phyloP scores from a whole-genome alignment of 30 jellyfish, hydroid and myxozoan species.

The Aurelia coerulea region DNA sequence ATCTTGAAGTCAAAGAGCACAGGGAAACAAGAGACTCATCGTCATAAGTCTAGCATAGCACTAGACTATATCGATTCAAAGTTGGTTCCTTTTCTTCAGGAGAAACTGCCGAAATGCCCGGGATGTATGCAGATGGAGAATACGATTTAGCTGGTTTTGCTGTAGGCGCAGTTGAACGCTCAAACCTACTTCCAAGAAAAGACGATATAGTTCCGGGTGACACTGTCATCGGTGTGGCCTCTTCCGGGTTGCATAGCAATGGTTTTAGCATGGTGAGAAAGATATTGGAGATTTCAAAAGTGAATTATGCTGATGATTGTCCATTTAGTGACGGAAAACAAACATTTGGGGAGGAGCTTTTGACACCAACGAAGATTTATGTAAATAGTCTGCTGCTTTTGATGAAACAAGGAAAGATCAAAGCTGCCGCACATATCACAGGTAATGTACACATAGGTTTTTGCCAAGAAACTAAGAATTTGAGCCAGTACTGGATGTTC shows the following conservation, averaged over 20 bases:
- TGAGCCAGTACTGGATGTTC: too few species aligned
- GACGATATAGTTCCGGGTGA: slow-evolving; percentile 75
- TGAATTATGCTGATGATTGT: slow-evolving; percentile 56
- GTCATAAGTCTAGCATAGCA: too few species aligned
- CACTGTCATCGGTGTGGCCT: slow-evolving; percentile 85
- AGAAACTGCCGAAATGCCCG: slow-evolving; percentile 99
- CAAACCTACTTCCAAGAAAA: slow-evolving; percentile 65
- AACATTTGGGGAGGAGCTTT: slow-evolving; percentile 82
- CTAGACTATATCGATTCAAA: too few species aligned
- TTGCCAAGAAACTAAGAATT: too few species aligned
- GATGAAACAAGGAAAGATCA: slow-evolving; percentile 71
- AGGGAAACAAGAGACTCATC: too few species aligned
- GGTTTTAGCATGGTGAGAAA: slow-evolving; percentile 93
- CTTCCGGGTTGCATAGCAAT: slow-evolving; percentile 98
- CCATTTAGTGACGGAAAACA: slow-evolving; percentile 67
- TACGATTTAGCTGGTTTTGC: slow-evolving; percentile 98
- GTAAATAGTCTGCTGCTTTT: slow-evolving; percentile 82
- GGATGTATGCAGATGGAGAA: slow-evolving; percentile 79
- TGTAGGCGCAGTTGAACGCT: slow-evolving; percentile 90
- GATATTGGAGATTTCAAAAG: slow-evolving; percentile 65
- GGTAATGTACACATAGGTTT: slow-evolving; percentile 27
- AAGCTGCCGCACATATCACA: slow-evolving; percentile 93
- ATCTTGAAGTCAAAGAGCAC: too few species aligned
- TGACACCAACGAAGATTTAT: slow-evolving; percentile 85
- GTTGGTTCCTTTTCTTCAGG: slow-evolving; percentile 25